Evolutionary conservation across 2,113 vertebrate genomes (phyloP).

Genomic region (Notothenia rossii): DNA sequence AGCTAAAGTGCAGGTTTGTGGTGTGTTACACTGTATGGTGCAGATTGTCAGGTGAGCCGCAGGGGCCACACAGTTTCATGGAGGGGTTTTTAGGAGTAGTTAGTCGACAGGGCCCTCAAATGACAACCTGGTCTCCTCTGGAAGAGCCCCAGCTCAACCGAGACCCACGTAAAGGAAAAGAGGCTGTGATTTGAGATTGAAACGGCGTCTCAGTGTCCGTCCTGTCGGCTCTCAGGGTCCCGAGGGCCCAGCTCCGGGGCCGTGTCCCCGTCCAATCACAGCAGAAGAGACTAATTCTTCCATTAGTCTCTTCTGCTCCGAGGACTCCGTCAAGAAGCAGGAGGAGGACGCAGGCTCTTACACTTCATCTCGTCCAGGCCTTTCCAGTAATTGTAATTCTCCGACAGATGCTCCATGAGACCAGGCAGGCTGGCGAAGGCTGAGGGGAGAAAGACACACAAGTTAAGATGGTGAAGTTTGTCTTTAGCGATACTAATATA

Average conservation of each 20-base stretch:
- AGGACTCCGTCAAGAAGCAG: conserved; percentile 82
- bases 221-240: conserved; percentile 2
- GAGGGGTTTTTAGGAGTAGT: conserved; percentile 28
- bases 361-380: conserved; percentile 93
- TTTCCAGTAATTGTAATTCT: conserved; percentile 99
- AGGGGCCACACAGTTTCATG: conserved; percentile 25
- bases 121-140: conserved; percentile 35
- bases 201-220: conserved; percentile 8
- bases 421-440: conserved; percentile 94
- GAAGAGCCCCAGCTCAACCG: conserved; percentile 8
- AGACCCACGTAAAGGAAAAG: conserved; percentile 18
- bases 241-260: not conserved
- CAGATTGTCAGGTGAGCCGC: conserved; percentile 71
- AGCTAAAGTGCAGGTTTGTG: conserved; percentile 82
- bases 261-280: conserved; percentile 69
- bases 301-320: conserved; percentile 29
- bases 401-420: conserved; percentile 93
- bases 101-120: conserved; percentile 28
- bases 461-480: not conserved
- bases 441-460: conserved; percentile 60
- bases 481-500: not conserved
- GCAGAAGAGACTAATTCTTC: conserved; percentile 74
- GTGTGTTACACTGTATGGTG: conserved; percentile 54
- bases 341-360: conserved; percentile 90
- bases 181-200: conserved; percentile 42